Conservation (phyloP, 2,888 invertebrate genomes). For the Erebia ligea region DNA sequence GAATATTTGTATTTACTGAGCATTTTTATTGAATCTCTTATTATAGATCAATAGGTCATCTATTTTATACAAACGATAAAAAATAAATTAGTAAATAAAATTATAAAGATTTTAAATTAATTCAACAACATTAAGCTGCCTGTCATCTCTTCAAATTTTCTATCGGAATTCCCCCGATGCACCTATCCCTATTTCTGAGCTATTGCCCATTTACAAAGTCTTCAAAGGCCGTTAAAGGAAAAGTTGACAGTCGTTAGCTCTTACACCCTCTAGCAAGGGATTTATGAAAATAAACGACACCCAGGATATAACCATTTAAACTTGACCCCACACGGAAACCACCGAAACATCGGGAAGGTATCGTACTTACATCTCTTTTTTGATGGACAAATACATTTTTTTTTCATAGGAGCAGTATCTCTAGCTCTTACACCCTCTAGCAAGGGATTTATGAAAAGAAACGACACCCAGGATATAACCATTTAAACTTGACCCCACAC, state of each 20-base stretch:
- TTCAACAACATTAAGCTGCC: too few relatives aligned
- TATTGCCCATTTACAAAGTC: slow-evolving; percentile 70
- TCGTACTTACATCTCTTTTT: too few relatives aligned
- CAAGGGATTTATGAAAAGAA: slow-evolving; percentile 62
- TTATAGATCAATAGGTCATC: too few relatives aligned
- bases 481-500: slow-evolving; percentile 51
- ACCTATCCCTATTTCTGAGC: slow-evolving; percentile 58
- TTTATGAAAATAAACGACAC: slow-evolving; percentile 60
- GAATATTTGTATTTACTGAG: too few relatives aligned
- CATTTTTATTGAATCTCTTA: too few relatives aligned
- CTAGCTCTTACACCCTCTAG: slow-evolving; percentile 57
- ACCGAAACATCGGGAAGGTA: not conserved
- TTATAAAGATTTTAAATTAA: too few relatives aligned
- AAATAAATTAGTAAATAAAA: too few relatives aligned
- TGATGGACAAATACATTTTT: too few relatives aligned
- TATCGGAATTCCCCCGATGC: too few relatives aligned
- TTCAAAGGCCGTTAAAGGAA: slow-evolving; percentile 67
- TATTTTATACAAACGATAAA: too few relatives aligned
- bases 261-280: slow-evolving; percentile 65
- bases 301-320: slow-evolving; percentile 51
- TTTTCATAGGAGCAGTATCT: too few relatives aligned
- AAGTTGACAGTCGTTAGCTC: slow-evolving; percentile 78
- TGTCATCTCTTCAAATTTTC: too few relatives aligned
- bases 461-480: slow-evolving; percentile 54
- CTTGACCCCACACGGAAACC: slow-evolving; percentile 52